Evolutionary conservation across 30 jellyfish, hydroid and myxozoan genomes (phyloP).

Genomic region (Haliclystus octoradiatus): DNA sequence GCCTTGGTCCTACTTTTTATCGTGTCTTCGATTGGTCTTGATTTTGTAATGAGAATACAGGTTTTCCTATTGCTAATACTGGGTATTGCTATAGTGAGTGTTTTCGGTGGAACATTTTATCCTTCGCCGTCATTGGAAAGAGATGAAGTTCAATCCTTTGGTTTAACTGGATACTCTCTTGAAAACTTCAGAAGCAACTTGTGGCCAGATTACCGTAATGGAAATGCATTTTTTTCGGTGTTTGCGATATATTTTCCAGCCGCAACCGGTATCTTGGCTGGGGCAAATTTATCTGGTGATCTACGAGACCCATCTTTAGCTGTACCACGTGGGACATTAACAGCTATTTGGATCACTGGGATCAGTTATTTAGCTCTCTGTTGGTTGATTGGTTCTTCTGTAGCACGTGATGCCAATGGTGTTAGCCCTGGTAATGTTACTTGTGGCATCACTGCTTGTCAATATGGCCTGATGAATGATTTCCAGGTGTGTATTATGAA

Average conservation of each 20-base stretch:
- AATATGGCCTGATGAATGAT: constrained; percentile 52
- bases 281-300: constrained; percentile 82
- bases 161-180: constrained; percentile 27
- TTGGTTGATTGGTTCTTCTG: constrained; percentile 61
- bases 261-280: constrained; percentile 82
- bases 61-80: constrained; percentile 27
- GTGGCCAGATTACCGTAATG: constrained; percentile 36
- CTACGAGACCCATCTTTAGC: constrained; percentile 63
- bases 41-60: constrained; percentile 51
- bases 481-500: constrained; percentile 42
- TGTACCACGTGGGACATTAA: constrained; percentile 66
- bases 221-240: constrained; percentile 47
- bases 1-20: constrained; percentile 45
- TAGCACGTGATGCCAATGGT: constrained; percentile 54
- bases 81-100: constrained; percentile 29
- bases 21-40: constrained; percentile 46
- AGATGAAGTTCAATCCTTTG: constrained; percentile 25
- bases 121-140: constrained; percentile 33
- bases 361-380: constrained; percentile 42
- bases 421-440: neutral
- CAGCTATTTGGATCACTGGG: constrained; percentile 49
- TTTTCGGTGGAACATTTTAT: constrained; percentile 41
- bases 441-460: constrained; percentile 30
- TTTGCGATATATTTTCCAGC: constrained; percentile 79
- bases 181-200: constrained; percentile 34